Conservation (phyloP, 2,888 invertebrate genomes). For the Psylliodes chrysocephalus region DNA sequence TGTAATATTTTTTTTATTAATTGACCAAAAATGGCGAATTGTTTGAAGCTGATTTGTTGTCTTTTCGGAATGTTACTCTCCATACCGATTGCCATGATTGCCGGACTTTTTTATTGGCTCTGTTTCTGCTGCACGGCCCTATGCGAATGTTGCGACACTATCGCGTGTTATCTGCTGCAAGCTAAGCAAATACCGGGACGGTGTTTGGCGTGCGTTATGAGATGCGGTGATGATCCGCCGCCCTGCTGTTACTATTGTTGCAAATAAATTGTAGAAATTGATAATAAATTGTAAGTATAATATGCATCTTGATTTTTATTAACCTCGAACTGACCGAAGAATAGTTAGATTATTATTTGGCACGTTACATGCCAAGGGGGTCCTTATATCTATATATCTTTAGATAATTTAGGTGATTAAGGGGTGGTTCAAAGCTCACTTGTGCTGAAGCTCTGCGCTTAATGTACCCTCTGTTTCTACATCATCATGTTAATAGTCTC, state of each 20-base stretch:
- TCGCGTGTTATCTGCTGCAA: not conserved
- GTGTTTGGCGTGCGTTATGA: not conserved
- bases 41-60: not conserved
- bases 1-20: too few species aligned
- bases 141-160: not conserved
- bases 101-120: not conserved
- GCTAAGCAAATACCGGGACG: not conserved
- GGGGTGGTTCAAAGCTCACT: too few species aligned
- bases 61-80: not conserved
- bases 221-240: not conserved
- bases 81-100: slow-evolving; percentile 1
- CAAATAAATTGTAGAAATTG: not conserved
- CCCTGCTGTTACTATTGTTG: not conserved
- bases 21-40: not conserved
- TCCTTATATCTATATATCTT: too few species aligned
- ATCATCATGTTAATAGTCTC: too few species aligned
- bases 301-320: slow-evolving; percentile 14
- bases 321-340: too few species aligned
- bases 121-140: not conserved
- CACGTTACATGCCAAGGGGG: too few species aligned
- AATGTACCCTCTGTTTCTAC: too few species aligned
- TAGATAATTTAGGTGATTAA: too few species aligned
- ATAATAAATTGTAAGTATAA: slow-evolving; percentile 4
- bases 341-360: too few species aligned
- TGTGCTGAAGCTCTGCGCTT: too few species aligned